phyloP scores from a whole-genome alignment of 2,888 invertebrate species.

The Gisinianus flammeolus region DNA sequence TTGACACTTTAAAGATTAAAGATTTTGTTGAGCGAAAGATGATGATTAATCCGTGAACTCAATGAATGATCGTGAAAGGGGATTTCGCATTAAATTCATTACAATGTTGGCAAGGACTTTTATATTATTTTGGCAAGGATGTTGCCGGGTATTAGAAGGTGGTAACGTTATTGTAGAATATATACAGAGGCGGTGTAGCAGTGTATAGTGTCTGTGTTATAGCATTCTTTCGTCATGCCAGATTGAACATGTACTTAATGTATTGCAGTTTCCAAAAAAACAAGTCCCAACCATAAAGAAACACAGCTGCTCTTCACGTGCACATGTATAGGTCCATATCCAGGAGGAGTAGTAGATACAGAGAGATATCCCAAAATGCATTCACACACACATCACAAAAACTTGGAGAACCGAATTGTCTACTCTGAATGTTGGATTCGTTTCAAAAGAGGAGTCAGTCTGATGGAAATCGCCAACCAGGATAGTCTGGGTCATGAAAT shows the following conservation, averaged over 20 bases:
- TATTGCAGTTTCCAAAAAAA: conserved; percentile 36
- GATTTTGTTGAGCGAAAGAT: conserved; percentile 23
- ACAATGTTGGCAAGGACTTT: conserved; percentile 19
- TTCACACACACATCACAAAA: conserved; percentile 8
- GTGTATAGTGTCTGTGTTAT: conserved; percentile 28
- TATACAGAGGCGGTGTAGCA: not conserved
- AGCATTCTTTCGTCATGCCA: conserved; percentile 44
- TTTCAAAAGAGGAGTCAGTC: conserved; percentile 42
- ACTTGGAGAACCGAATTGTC: conserved; percentile 44
- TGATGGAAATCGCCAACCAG: conserved; percentile 41
- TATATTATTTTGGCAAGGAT: conserved; percentile 20
- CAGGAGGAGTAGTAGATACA: not conserved
- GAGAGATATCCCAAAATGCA: conserved; percentile 9
- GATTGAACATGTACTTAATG: conserved; percentile 44
- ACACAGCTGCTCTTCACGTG: conserved; percentile 50
- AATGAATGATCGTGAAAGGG: conserved; percentile 21
- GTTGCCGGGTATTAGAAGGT: not conserved
- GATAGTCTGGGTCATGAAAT: conserved; percentile 44
- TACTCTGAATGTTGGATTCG: conserved; percentile 46
- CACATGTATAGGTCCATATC: not conserved
- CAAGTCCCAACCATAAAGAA: conserved; percentile 35
- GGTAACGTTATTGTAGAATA: not conserved
- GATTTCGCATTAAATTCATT: conserved; percentile 27
- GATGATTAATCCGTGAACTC: conserved; percentile 21
- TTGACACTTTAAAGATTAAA: conserved; percentile 28